phyloP scores from a whole-genome alignment of 2,113 vertebrate genomes.

The Onychorhynchus coronatus region DNA sequence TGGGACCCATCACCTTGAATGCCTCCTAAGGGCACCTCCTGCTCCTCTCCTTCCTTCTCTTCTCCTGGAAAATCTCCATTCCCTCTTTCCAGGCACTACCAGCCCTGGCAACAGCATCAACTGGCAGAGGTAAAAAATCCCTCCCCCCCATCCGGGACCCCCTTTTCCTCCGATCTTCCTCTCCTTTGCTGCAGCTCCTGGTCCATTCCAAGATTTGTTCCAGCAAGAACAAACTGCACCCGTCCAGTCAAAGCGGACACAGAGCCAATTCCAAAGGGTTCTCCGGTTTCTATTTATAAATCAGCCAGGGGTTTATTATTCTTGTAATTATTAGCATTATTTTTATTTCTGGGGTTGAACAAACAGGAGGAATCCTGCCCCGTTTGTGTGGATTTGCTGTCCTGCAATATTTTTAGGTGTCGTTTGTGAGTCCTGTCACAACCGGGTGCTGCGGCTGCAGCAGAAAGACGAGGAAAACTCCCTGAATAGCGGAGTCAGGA shows the following conservation, averaged over 20 bases:
- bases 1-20: not conserved
- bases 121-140: not conserved
- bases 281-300: conserved; percentile 36
- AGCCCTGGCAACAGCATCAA: not conserved
- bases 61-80: not conserved
- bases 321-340: not conserved
- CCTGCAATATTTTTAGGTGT: conserved; percentile 12
- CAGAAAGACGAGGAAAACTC: conserved; percentile 5
- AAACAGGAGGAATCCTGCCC: not conserved
- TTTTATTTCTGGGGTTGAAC: not conserved
- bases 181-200: not conserved
- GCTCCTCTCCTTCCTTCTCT: not conserved
- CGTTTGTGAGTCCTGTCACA: not conserved
- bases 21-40: not conserved
- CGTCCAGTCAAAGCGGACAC: not conserved
- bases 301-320: not conserved
- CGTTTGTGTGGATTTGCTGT: not conserved
- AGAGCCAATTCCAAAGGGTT: not conserved
- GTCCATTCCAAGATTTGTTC: not conserved
- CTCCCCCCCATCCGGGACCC: not conserved
- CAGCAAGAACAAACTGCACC: not conserved
- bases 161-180: not conserved
- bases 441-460: not conserved
- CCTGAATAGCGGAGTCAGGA: not conserved
- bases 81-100: not conserved